Evolutionary conservation across 2,797 vertebrate species (phyloP), one percentile per base, ranked within the genome.

Genomic region (Ambastaia sidthimunki): DNA sequence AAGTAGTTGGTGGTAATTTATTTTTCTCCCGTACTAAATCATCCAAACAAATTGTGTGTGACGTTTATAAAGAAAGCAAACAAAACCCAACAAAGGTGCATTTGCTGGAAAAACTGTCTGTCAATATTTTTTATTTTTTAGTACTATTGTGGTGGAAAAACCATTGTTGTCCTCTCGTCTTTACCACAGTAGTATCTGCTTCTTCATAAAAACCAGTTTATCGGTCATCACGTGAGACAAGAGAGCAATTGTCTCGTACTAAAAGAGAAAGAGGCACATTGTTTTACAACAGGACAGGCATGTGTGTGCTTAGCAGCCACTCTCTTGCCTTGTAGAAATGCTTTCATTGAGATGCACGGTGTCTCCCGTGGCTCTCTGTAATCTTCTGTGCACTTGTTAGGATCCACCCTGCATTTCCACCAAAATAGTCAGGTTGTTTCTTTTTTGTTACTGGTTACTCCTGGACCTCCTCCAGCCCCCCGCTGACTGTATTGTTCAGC

Each of bases 271-370:
- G 65, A 65, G 78, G 67, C 16, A 4, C 41, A 75, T 74, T 81
- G 85, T 89, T 90, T 90, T 92, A 92, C 90, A 91, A 90, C 89
- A 87, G 88, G 78, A 80, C 67, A 90, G 86, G 89, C 90, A 71
- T 87, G 86, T 85, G 82, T 85, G 87, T 87, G 70, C 82, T 86
- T 57, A 86, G 88, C 87, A 84, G 87, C 71, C 41, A 85, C 83
- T 74, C 89, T 85, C 78, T 88, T 60, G 91, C 76, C 86, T 88
- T 92, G 89, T 90, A 85, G 88, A 86, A 90, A 90, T 86, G 81
- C 76, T 74, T 66, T 89, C 83, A 94, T 92, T 94, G 86, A 93
- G 91, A 93, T 94, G 91, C 89, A 90, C 88, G 85, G 91, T 92
- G 88, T 84, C 85, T 76, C 83, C 88, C 81, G 10, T 83, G 90